These are phyloP conservation scores for Penaeus chinensis DNA, from an alignment of 1,140 invertebrate genomes.

Conservation along the genomic window DNA sequence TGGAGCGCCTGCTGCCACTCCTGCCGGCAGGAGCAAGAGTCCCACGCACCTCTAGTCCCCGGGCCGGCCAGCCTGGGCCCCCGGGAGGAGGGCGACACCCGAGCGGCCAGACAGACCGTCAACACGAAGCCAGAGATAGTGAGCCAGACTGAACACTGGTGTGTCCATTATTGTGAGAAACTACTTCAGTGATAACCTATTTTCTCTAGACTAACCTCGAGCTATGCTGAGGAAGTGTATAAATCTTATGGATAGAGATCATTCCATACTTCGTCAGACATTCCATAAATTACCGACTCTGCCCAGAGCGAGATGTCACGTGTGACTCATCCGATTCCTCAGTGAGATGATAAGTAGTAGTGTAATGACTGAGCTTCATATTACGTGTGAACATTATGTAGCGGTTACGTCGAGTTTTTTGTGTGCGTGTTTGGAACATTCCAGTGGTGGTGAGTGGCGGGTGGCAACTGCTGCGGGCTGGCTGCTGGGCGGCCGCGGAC, in stretches of 20 bases:
- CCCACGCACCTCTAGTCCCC: slow-evolving; percentile 48
- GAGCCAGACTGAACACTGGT: slow-evolving; percentile 40
- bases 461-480: slow-evolving; percentile 49
- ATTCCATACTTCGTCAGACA: slow-evolving; percentile 55
- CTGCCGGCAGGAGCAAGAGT: slow-evolving; percentile 44
- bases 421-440: slow-evolving; percentile 59
- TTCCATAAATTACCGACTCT: slow-evolving; percentile 41
- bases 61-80: slow-evolving; percentile 39
- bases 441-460: slow-evolving; percentile 53
- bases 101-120: slow-evolving; percentile 10
- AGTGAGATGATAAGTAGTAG: slow-evolving; percentile 49
- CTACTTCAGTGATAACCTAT: slow-evolving; percentile 54
- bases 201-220: slow-evolving; percentile 37
- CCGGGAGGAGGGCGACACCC: slow-evolving; percentile 15
- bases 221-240: slow-evolving; percentile 43
- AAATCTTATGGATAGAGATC: slow-evolving; percentile 20
- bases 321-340: slow-evolving; percentile 36
- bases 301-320: slow-evolving; percentile 11
- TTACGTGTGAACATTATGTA: slow-evolving; percentile 60
- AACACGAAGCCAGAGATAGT: slow-evolving; percentile 3
- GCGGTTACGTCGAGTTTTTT: slow-evolving; percentile 60
- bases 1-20: slow-evolving; percentile 21
- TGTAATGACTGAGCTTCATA: slow-evolving; percentile 58
- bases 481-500: slow-evolving; percentile 26
- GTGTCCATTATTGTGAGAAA: slow-evolving; percentile 53